Percentiles rank a stretch among this genome's conserved stretches.
These are phyloP conservation scores for Limnephilus rhombicus DNA, from an alignment of 2,888 invertebrate species.

Conservation along the genomic window DNA sequence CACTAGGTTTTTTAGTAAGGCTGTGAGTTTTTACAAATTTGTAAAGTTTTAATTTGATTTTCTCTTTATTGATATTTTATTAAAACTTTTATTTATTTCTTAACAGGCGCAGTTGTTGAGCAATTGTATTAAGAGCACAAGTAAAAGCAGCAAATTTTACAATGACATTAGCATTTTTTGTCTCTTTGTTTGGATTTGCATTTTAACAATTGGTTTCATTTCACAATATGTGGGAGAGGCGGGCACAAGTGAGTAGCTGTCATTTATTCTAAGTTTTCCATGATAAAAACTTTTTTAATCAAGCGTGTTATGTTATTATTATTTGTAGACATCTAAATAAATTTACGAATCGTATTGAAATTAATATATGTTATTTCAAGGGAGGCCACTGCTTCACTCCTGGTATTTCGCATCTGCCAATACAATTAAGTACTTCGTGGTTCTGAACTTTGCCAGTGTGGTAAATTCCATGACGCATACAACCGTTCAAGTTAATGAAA, in stretches of 20 bases:
- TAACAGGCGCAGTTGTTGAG: constrained; percentile 7
- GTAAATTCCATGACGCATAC: not conserved
- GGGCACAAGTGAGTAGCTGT: not conserved
- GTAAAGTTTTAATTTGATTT: not conserved
- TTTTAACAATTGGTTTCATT: not conserved
- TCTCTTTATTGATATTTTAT: not conserved
- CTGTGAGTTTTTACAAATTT: too few relatives aligned
- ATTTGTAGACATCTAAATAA: not conserved
- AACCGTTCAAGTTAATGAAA: not conserved
- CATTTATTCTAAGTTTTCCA: not conserved
- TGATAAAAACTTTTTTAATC: not conserved
- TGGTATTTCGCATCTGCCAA: not conserved
- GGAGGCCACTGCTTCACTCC: not conserved
- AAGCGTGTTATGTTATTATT: too few relatives aligned
- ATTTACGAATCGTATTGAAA: not conserved
- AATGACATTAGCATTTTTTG: not conserved
- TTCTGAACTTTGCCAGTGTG: not conserved
- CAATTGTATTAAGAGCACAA: not conserved
- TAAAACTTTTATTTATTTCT: not conserved
- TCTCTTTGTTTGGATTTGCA: not conserved
- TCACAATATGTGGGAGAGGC: not conserved
- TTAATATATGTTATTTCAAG: not conserved
- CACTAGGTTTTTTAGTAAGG: too few relatives aligned
- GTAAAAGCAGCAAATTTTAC: not conserved
- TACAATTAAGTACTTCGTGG: not conserved